phyloP scores from a whole-genome alignment of 23 tunicate genomes.

The Styela plicata region DNA sequence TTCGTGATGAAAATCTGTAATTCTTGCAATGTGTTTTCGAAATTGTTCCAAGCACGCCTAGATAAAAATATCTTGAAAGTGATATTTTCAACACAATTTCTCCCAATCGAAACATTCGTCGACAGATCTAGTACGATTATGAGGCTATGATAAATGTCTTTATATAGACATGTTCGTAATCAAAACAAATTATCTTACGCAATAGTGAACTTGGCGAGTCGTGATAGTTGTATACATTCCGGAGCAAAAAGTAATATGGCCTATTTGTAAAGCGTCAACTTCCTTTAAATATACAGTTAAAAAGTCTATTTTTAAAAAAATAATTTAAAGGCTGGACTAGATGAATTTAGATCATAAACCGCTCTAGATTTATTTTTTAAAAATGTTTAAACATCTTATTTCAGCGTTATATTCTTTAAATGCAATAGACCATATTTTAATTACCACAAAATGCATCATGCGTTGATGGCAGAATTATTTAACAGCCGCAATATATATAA shows the following conservation, averaged over 20 bases:
- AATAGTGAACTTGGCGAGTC: not conserved
- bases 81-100: not conserved
- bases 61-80: not conserved
- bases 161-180: not conserved
- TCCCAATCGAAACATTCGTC: not conserved
- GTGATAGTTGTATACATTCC: not conserved
- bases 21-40: not conserved
- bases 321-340: slow-evolving; percentile 7
- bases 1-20: not conserved
- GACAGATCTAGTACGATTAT: no score
- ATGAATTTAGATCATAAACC: no score
- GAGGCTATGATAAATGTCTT: not conserved
- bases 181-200: not conserved
- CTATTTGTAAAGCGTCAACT: not conserved
- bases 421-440: no score
- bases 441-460: no score
- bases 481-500: no score
- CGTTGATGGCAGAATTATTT: no score
- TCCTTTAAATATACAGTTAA: not conserved
- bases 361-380: no score
- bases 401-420: no score
- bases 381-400: no score
- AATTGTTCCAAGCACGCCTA: not conserved
- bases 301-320: not conserved
- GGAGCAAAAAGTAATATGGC: not conserved